These are phyloP conservation scores for Drosophila flavopinicola DNA, from an alignment of 2,888 invertebrate species.

Conservation along the genomic window DNA sequence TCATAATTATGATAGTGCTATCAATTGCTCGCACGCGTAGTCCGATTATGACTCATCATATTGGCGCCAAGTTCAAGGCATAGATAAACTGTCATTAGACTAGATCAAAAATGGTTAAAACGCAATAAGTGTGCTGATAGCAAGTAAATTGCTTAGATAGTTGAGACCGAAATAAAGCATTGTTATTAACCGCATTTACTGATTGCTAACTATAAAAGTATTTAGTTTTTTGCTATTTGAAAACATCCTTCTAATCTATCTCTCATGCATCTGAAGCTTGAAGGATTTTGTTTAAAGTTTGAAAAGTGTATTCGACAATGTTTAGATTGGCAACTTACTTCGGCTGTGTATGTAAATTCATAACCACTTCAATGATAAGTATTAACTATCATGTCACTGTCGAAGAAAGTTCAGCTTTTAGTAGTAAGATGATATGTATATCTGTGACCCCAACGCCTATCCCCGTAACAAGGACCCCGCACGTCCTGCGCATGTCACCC, in stretches of 20 bases:
- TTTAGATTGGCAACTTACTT: constrained; percentile 8
- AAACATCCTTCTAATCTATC: not conserved
- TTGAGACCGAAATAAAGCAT: not conserved
- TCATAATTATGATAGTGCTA: not conserved
- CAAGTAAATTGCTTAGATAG: not conserved
- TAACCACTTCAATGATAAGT: constrained; percentile 39
- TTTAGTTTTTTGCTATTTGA: not conserved
- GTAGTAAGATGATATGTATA: constrained; percentile 42
- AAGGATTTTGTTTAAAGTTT: not conserved
- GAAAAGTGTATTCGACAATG: not conserved
- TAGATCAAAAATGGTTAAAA: not conserved
- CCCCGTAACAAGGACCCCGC: constrained; percentile 15
- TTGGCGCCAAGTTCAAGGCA: not conserved
- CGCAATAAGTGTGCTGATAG: not conserved
- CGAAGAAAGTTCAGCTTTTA: constrained; percentile 36
- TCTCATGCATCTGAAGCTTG: not conserved
- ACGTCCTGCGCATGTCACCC: constrained; percentile 47
- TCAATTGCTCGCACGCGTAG: not conserved
- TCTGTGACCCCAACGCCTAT: constrained; percentile 18
- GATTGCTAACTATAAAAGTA: not conserved
- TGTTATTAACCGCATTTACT: not conserved
- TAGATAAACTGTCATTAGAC: not conserved
- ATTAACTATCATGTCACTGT: constrained; percentile 40
- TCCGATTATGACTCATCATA: not conserved
- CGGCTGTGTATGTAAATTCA: constrained; percentile 34